Evolutionary conservation across 2,113 vertebrate species (phyloP).

Genomic region (Phycodurus eques): DNA sequence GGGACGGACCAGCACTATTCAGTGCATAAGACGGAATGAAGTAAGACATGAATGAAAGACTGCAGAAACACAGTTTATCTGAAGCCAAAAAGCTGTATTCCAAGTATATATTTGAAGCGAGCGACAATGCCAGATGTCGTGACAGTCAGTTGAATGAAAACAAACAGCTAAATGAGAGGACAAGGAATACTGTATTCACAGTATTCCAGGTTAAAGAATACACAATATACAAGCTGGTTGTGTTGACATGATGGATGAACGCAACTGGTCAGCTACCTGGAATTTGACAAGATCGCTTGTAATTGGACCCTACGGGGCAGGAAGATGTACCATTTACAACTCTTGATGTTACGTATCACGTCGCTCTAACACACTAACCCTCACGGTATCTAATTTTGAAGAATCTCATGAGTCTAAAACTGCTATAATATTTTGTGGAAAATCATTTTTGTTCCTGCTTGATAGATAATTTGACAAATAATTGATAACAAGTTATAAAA

Average conservation of each 20-base stretch:
- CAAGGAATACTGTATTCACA: conserved; percentile 23
- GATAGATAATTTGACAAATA: too few relatives aligned
- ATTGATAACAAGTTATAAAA: too few relatives aligned
- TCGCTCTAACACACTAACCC: too few relatives aligned
- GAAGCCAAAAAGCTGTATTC: neutral
- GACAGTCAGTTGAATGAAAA: conserved; percentile 10
- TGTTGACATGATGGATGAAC: conserved; percentile 4
- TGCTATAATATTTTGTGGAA: too few relatives aligned
- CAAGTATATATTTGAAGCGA: neutral
- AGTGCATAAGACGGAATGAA: too few relatives aligned
- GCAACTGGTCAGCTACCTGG: neutral
- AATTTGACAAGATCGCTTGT: neutral
- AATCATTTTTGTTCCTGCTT: too few relatives aligned
- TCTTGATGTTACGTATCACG: too few relatives aligned
- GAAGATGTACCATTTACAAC: neutral
- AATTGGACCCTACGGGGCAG: neutral
- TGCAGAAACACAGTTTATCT: neutral
- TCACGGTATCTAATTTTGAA: too few relatives aligned
- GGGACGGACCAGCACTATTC: too few relatives aligned
- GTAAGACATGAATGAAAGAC: neutral
- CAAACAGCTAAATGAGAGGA: conserved; percentile 26
- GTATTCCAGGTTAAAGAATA: conserved; percentile 18
- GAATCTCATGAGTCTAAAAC: too few relatives aligned
- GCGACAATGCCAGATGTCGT: conserved; percentile 4
- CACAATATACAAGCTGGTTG: conserved; percentile 1